Percentiles rank a stretch among this genome's conserved stretches.
These are phyloP conservation scores for Listronotus bonariensis DNA, from an alignment of 1,140 invertebrate genomes.

Conservation along the genomic window DNA sequence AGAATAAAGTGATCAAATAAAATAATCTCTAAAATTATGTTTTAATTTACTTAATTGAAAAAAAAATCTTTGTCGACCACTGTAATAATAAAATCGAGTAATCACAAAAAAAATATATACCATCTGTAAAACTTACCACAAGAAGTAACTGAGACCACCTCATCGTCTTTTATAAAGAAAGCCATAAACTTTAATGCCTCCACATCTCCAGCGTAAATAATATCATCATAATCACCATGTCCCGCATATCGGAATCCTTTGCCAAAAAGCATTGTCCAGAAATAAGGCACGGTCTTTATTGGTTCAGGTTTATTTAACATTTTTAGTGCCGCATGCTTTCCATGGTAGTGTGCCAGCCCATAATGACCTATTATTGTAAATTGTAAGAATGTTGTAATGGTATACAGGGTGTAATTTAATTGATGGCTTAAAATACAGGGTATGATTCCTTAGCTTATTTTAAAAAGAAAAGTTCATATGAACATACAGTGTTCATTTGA, in stretches of 20 bases:
- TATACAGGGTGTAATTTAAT: too few relatives aligned
- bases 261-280: constrained; percentile 89
- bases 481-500: too few relatives aligned
- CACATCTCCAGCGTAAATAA: constrained; percentile 78
- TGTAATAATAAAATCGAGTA: too few relatives aligned
- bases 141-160: constrained; percentile 77
- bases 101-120: too few relatives aligned
- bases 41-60: too few relatives aligned
- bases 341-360: constrained; percentile 88
- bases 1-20: too few relatives aligned
- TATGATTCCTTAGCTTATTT: too few relatives aligned
- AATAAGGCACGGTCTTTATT: constrained; percentile 81
- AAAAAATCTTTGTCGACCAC: too few relatives aligned
- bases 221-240: constrained; percentile 71
- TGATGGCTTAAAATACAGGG: too few relatives aligned
- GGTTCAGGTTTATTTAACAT: constrained; percentile 69
- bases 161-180: constrained; percentile 74
- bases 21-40: too few relatives aligned
- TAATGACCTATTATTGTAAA: constrained; percentile 71
- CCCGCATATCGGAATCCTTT: constrained; percentile 84
- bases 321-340: constrained; percentile 81
- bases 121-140: constrained; percentile 58
- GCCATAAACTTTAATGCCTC: constrained; percentile 81
- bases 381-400: too few relatives aligned
- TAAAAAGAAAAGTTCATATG: too few relatives aligned